Percentiles rank a stretch among this genome's conserved stretches.
phyloP scores from a whole-genome alignment of 1,140 invertebrate genomes.

The Plectrocnemia conspersa region DNA sequence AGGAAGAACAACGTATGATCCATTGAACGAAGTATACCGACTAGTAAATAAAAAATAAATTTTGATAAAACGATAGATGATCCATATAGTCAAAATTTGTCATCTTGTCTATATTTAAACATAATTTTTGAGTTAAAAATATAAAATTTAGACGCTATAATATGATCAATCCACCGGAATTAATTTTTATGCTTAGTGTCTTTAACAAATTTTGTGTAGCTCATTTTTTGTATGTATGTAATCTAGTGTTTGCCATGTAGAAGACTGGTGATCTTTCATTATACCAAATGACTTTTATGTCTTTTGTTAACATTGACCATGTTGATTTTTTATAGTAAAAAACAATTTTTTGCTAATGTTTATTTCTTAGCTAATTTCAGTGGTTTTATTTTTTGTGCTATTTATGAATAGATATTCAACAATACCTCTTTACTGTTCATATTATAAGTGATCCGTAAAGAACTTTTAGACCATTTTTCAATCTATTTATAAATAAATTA shows the following conservation, averaged over 20 bases:
- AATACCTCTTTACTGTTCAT: too few relatives aligned
- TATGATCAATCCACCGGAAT: background rate
- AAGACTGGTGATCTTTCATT: slow-evolving; percentile 29
- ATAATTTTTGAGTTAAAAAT: slow-evolving; percentile 1
- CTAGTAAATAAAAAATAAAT: slow-evolving; percentile 37
- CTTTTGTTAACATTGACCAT: slow-evolving; percentile 9
- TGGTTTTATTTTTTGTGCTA: background rate
- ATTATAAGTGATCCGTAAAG: background rate
- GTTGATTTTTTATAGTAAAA: background rate
- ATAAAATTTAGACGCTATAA: background rate
- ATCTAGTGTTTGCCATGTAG: slow-evolving; percentile 28
- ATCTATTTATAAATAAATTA: background rate
- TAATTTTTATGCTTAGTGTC: background rate
- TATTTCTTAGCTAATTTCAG: background rate
- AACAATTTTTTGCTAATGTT: background rate
- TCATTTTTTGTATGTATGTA: too few relatives aligned
- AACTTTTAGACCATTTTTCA: background rate
- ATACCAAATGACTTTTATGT: slow-evolving; percentile 22
- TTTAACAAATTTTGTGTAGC: background rate
- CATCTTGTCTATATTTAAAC: too few relatives aligned
- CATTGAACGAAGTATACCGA: slow-evolving; percentile 52
- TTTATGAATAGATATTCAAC: too few relatives aligned
- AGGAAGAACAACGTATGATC: slow-evolving; percentile 56
- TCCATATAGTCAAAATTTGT: too few relatives aligned
- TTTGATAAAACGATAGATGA: background rate